Percentiles rank a stretch among this genome's conserved stretches.
Conservation (phyloP, 2,888 invertebrate genomes). For the Linnaemya tessellans region DNA sequence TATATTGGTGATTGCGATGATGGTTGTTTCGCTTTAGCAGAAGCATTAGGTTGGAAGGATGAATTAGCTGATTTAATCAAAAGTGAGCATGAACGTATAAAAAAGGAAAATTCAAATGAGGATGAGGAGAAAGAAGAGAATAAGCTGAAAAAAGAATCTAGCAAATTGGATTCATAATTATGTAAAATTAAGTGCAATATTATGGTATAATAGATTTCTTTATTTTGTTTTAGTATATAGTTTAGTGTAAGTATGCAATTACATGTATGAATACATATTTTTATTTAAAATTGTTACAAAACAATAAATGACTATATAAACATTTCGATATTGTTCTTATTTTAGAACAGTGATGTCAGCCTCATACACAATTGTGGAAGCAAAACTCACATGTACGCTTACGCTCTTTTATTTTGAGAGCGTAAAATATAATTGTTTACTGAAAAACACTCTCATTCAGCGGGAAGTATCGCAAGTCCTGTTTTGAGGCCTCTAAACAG, state of each 20-base stretch:
- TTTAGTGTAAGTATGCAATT: neutral
- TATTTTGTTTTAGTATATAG: neutral
- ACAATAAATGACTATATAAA: too few relatives aligned
- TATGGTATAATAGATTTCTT: neutral
- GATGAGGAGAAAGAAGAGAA: neutral
- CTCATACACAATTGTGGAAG: too few relatives aligned
- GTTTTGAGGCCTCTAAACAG: too few relatives aligned
- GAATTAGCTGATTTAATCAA: slow-evolving; percentile 86
- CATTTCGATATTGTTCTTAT: too few relatives aligned
- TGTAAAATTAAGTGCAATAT: slow-evolving; percentile 53
- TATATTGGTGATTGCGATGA: slow-evolving; percentile 93
- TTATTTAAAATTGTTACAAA: neutral
- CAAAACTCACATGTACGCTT: too few relatives aligned
- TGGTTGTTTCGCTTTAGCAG: slow-evolving; percentile 89
- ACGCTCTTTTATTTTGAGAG: too few relatives aligned
- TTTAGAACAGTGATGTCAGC: too few relatives aligned
- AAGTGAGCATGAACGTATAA: slow-evolving; percentile 85
- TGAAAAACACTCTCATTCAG: too few relatives aligned
- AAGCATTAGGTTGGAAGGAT: slow-evolving; percentile 91
- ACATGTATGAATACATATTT: neutral
- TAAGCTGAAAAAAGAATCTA: neutral
- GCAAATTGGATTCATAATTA: slow-evolving; percentile 29
- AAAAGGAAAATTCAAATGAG: slow-evolving; percentile 73
- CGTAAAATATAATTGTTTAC: too few relatives aligned
- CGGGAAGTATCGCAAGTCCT: too few relatives aligned